Conservation (phyloP, 2,888 invertebrate genomes). For the Furcula furcula region DNA sequence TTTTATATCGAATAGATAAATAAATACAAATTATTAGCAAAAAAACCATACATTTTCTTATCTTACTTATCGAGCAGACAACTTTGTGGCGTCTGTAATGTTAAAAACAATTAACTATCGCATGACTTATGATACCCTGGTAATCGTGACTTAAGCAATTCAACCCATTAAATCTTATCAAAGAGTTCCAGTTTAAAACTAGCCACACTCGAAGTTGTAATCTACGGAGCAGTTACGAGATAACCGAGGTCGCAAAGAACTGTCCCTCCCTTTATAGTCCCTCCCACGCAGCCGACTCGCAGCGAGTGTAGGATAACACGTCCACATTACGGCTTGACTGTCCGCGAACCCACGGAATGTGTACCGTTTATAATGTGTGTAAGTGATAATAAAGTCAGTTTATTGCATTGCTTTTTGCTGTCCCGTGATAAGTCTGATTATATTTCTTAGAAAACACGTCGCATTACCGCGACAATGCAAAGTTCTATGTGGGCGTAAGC, state of each 20-base stretch:
- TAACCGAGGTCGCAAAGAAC: conserved; percentile 15
- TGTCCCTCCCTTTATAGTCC: conserved; percentile 14
- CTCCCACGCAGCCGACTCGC: conserved; percentile 23
- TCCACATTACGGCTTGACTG: background rate
- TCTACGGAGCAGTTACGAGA: conserved; percentile 22
- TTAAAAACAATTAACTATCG: background rate
- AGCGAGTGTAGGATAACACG: background rate
- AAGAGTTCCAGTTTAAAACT: background rate
- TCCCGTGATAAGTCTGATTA: background rate
- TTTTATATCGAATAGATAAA: too few species aligned
- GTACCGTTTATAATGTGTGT: background rate
- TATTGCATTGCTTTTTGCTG: background rate
- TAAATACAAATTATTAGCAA: too few species aligned
- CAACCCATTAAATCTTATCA: conserved; percentile 1
- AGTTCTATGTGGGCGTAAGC: background rate
- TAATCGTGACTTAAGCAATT: conserved; percentile 1
- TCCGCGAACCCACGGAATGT: background rate
- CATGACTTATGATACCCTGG: background rate
- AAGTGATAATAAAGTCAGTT: background rate
- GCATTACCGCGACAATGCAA: background rate
- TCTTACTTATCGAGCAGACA: background rate
- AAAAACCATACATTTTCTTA: background rate
- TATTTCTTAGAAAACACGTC: background rate
- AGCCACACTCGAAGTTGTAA: conserved; percentile 11
- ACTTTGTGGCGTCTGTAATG: background rate